Base-by-base conservation (phyloP, 2,888 invertebrate species). In the Augiades crinisus region DNA sequence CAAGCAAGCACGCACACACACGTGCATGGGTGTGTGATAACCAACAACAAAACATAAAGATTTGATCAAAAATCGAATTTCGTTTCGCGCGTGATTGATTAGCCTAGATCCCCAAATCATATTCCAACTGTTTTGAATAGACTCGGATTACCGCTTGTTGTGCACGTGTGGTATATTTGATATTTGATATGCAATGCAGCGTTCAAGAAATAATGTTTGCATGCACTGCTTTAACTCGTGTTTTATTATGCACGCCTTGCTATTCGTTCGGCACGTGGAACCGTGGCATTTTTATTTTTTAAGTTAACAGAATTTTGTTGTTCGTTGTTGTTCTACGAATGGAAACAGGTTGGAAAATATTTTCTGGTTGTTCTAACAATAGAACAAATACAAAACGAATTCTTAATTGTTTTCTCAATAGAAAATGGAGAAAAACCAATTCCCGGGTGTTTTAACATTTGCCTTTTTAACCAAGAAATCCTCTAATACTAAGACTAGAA, bases 161-260 rank as follows among this genome's bases (percentile, higher is more conserved):
- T 30, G 30, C 30, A 30, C 30, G 30, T 30, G 30, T 30, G 12
- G 30, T 12, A 12, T 30, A 27, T 10, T 10, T n/a, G 17, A 5
- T 17, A 36, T 36, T 36, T 17, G 36, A 36, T 36, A 36, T 17
- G 36, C 17, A 36, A 12, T 36, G 17, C 36, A 36, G 17, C 17
- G 17, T 30, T 30, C n/a, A 16, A 16, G 8, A 17, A n/a, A 36
- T 36, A 17, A 36, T 17, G 17, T 36, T 36, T n/a, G 17, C 36
- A 16, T 36, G 30, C 30, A 12, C 12, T 36, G 36, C 36, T 36
- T 13, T 16, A 14, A 10, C 36, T 17, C n/a, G 17, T 36, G 36
- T 17, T 36, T 36, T 36, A 36, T 36, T 36, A 36, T 36, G 17
- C 36, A 36, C 17, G 36, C 36, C 36, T 19, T 36, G 36, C 17